Evolutionary conservation across 2,113 vertebrate species (phyloP), one percentile per base, ranked within the genome.

Genomic region (Etheostoma spectabile): DNA sequence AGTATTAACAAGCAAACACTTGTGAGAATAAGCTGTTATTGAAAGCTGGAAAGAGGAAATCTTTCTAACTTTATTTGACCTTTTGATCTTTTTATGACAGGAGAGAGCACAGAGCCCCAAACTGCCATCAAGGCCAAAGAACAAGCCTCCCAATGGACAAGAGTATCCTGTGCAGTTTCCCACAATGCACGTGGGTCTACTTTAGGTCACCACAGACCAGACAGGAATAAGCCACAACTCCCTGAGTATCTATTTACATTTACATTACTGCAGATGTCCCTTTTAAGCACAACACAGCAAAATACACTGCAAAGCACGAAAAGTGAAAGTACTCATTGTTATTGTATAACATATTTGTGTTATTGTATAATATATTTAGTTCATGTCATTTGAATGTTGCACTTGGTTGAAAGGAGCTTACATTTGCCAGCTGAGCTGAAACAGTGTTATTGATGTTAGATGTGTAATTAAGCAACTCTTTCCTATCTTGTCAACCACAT

Each of bases 1-100:
- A 42, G 10, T 42, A 10, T 42, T 42, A 11, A 11, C 2, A 42
- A 30, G 4, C 30, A 30, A 30, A 30, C 51, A 69, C 61, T 61
- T 74, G 3, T 46, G 4, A 61, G 48, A 70, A 65, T 13, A 33
- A 8, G 11, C 22, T 4, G 4, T 19, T 6, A 46, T 1, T 57
- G 10, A 18, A 51, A 5, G 18, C 27, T 12, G 42, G 22, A 35
- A 68, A 75, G 83, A 81, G 69, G 51, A 83, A 80, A 62, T 51
- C 8, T 46, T 3, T 52, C 13, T 4, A 5, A 62, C 38, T 79
- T n/a, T 11, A 12, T 48, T 22, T 51, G 16, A 65, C 21, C 14
- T 1, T 22, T 61, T 60, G 69, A 63, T 73, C 69, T 15, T 30
- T 16, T 35, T 18, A 2, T 24, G 15, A 46, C 19, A 0, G 5